Evolutionary conservation across 2,113 vertebrate species (phyloP).

Genomic region (Heterotilapia buettikoferi): DNA sequence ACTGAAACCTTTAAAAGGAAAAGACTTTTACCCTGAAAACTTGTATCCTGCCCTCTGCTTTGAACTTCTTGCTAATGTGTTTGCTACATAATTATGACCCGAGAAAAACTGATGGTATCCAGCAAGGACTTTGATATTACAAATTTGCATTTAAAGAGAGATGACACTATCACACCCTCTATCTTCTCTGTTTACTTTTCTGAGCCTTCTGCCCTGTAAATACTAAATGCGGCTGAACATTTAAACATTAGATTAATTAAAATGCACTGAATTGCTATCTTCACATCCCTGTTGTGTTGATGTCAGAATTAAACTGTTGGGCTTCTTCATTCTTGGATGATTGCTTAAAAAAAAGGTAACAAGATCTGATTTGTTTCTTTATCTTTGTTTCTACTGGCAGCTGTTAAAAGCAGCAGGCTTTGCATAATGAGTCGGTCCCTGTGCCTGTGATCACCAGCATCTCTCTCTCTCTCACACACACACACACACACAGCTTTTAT

Average conservation of each 20-base stretch:
- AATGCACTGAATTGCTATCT: not conserved
- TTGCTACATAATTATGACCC: not conserved
- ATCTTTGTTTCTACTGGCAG: not conserved
- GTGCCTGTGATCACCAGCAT: constrained; percentile 2
- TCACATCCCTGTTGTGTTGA: not conserved
- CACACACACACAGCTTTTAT: constrained; percentile 14
- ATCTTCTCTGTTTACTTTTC: not conserved
- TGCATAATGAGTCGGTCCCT: not conserved
- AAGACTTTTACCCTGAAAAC: not conserved
- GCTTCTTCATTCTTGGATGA: not conserved
- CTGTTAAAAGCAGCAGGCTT: not conserved
- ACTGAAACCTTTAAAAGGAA: not conserved
- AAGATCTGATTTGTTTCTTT: not conserved
- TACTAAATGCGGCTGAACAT: not conserved
- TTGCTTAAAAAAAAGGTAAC: not conserved
- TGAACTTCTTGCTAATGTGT: not conserved
- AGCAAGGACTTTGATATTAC: not conserved
- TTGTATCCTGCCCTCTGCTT: not conserved
- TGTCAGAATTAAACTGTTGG: not conserved
- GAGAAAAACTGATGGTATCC: not conserved
- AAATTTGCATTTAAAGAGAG: not conserved
- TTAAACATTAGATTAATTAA: not conserved
- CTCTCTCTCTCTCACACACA: not conserved
- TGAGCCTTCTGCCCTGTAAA: not conserved
- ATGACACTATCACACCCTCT: not conserved